Percentiles rank a stretch among this genome's conserved stretches.
phyloP scores from a whole-genome alignment of 2,888 invertebrate species.

The Phengaris alcon region DNA sequence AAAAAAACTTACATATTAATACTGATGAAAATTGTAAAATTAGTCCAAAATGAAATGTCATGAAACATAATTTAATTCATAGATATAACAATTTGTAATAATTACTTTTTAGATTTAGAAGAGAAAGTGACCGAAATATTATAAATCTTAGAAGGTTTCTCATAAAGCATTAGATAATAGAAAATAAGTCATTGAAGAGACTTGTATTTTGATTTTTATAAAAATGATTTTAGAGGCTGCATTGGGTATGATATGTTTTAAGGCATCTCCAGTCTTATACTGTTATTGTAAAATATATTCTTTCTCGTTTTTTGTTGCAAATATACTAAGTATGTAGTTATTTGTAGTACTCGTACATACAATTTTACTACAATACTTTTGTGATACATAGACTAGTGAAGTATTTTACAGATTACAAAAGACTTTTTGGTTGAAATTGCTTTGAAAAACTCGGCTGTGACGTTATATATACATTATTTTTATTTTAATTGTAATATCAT shows the following conservation, averaged over 20 bases:
- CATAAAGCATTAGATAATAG: not conserved
- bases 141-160: not conserved
- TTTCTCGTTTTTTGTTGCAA: not conserved
- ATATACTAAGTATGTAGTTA: not conserved
- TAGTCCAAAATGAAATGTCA: not conserved
- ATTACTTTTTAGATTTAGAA: not conserved
- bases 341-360: not conserved
- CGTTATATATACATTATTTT: not conserved
- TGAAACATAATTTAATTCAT: not conserved
- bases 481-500: not conserved
- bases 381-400: not conserved
- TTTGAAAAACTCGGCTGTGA: constrained; percentile 20
- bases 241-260: not conserved
- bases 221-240: constrained; percentile 8
- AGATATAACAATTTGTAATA: not conserved
- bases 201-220: constrained; percentile 13
- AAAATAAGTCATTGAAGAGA: not conserved
- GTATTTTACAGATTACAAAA: not conserved
- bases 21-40: not conserved
- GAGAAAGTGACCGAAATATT: not conserved
- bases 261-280: not conserved
- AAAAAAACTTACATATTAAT: not conserved
- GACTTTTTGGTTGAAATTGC: not conserved
- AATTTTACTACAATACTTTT: not conserved
- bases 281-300: not conserved